Percentiles rank a stretch among this genome's conserved stretches.
phyloP scores from a whole-genome alignment of 2,888 invertebrate species.

The Panopea generosa region DNA sequence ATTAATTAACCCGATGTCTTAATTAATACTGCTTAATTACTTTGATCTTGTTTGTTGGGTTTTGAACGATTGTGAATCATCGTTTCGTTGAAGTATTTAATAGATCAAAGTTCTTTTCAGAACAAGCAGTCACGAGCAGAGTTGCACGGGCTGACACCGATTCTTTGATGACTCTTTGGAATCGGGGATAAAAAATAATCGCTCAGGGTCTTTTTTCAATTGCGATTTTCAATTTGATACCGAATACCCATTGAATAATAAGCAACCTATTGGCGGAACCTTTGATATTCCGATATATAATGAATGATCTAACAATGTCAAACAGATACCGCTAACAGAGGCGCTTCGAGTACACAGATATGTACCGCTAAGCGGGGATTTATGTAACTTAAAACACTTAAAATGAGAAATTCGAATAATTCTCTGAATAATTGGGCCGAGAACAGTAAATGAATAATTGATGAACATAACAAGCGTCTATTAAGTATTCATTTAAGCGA shows the following conservation, averaged over 20 bases:
- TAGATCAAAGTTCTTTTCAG: too few species aligned
- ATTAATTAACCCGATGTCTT: not conserved
- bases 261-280: slow-evolving; percentile 32
- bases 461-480: too few species aligned
- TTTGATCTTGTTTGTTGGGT: not conserved
- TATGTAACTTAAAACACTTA: too few species aligned
- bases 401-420: too few species aligned
- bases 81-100: not conserved
- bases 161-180: slow-evolving; percentile 8
- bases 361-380: too few species aligned
- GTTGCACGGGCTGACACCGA: slow-evolving; percentile 43
- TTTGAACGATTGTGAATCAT: not conserved
- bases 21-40: not conserved
- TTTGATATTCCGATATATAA: slow-evolving; percentile 20
- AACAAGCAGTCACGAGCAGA: too few species aligned
- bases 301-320: not conserved
- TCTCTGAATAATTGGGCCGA: too few species aligned
- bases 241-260: slow-evolving; percentile 45
- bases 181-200: slow-evolving; percentile 16
- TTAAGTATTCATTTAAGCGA: too few species aligned
- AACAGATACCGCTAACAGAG: too few species aligned
- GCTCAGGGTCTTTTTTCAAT: slow-evolving; percentile 41
- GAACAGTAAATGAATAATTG: too few species aligned
- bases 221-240: slow-evolving; percentile 55
- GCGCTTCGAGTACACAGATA: too few species aligned